Evolutionary conservation across 1,140 invertebrate species (phyloP), one percentile per base, ranked within the genome.

Genomic region (Argopecten irradians): DNA sequence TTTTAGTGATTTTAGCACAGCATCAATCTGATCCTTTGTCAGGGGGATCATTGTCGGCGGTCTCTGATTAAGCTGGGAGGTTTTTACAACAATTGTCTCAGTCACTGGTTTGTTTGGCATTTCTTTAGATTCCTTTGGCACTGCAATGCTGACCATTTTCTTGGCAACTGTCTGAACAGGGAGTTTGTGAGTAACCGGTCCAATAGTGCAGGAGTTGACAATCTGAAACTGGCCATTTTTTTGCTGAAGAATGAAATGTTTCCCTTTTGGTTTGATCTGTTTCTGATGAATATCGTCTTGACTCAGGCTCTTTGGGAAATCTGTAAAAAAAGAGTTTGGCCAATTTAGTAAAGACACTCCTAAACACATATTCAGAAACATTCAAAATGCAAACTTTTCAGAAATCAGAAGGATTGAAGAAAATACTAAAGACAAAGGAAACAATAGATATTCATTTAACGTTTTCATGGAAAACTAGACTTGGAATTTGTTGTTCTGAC

Each of bases 21-120:
- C 93, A 85, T 94, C 90, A 82, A 94, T 94, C 89, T 93, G 93
- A 82, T 93, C 91, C 34, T 90, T 88, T 36, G 92, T 94, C n/a
- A 94, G 88, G 16, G 93, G 93, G 14, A 92, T 91, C 55, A 92
- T 88, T 0, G 92, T 92, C 28, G 92, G 89, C 19, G 90, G 90
- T 89, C 91, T 93, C n/a, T 71, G n/a, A 41, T 86, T 86, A 35
- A 82, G 55, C 71, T 87, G 85, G 55, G 84, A 85, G 13, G 91
- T 88, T 89, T 92, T 92, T 28, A 92, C 91, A 55, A 92, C 87
- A 28, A 92, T 90, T n/a, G 90, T 88, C 39, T 90, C 89, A 28
- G 84, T 32, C 32, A 84, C 32, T 84, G 82, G 28, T 19, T 83
- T 34, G 82, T 35, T 88, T 35, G 83, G 32, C 28, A 84, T 14